These are phyloP conservation scores for Drosophila greeni DNA, from an alignment of 2,888 invertebrate species.

Conservation along the genomic window DNA sequence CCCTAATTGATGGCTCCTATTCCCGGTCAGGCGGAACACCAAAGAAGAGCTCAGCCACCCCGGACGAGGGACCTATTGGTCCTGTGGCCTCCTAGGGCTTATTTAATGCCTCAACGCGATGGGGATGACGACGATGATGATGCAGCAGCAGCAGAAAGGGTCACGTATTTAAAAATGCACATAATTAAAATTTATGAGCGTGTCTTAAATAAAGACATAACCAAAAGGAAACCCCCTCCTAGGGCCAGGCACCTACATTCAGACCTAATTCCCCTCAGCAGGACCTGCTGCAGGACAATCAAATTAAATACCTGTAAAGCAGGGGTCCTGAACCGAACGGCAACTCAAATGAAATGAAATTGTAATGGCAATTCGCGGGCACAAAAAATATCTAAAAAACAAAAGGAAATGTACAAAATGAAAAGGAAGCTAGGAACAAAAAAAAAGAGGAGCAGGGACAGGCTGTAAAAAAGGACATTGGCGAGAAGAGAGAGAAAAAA, in stretches of 20 bases:
- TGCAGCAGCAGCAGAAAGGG: slow-evolving; percentile 25
- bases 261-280: slow-evolving; percentile 1
- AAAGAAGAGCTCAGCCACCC: slow-evolving; percentile 28
- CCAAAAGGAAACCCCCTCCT: slow-evolving; percentile 9
- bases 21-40: slow-evolving; percentile 8
- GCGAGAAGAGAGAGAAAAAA: neutral
- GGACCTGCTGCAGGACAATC: slow-evolving; percentile 42
- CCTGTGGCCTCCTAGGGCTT: slow-evolving; percentile 29
- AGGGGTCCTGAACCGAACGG: slow-evolving; percentile 16
- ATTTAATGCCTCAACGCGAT: slow-evolving; percentile 60
- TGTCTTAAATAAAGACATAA: slow-evolving; percentile 43
- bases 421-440: neutral
- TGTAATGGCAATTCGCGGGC: slow-evolving; percentile 32
- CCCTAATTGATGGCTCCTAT: slow-evolving; percentile 30
- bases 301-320: slow-evolving; percentile 46
- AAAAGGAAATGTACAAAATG: slow-evolving; percentile 2
- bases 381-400: neutral
- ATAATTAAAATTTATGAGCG: slow-evolving; percentile 62
- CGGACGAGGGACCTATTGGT: neutral
- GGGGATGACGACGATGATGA: slow-evolving; percentile 29
- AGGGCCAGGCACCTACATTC: neutral
- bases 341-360: slow-evolving; percentile 25
- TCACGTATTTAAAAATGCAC: slow-evolving; percentile 57
- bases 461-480: neutral
- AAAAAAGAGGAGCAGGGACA: neutral